Evolutionary conservation across 2,888 invertebrate genomes (phyloP).

Genomic region (Rambutsinella grinnellia): DNA sequence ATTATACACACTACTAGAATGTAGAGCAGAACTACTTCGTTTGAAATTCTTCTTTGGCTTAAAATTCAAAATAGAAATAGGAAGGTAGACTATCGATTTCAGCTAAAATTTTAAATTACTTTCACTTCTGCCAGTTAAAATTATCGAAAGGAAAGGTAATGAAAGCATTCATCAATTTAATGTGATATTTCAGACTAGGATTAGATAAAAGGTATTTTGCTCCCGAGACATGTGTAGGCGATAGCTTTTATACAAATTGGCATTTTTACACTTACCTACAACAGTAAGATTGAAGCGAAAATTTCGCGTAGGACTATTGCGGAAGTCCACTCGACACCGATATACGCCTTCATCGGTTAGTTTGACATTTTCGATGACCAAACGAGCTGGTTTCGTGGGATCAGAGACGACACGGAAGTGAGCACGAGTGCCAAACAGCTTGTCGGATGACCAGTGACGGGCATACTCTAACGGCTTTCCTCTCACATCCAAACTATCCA

Average conservation of each 20-base stretch:
- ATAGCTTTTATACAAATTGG: not conserved
- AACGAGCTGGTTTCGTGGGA: conserved; percentile 76
- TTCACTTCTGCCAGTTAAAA: not conserved
- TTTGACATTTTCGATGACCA: conserved; percentile 87
- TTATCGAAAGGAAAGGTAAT: not conserved
- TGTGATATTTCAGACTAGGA: not conserved
- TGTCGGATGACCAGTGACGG: conserved; percentile 86
- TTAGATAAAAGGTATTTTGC: too few relatives aligned
- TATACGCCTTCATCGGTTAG: conserved; percentile 90
- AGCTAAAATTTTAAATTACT: too few relatives aligned
- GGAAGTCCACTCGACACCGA: conserved; percentile 90
- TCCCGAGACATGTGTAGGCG: too few relatives aligned
- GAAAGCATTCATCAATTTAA: not conserved
- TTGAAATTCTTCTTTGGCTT: too few relatives aligned
- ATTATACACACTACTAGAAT: too few relatives aligned
- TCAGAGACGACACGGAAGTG: conserved; percentile 84
- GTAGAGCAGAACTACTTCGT: too few relatives aligned
- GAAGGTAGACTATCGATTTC: too few relatives aligned
- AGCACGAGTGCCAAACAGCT: conserved; percentile 88
- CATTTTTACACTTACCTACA: conserved; percentile 77
- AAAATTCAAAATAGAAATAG: too few relatives aligned
- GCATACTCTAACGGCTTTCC: conserved; percentile 85
- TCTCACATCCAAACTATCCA: conserved; percentile 82
- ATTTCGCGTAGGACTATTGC: conserved; percentile 89
- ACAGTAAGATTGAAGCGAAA: conserved; percentile 91